phyloP scores from a whole-genome alignment of 2,797 vertebrate species.

The Harpagifer antarcticus region DNA sequence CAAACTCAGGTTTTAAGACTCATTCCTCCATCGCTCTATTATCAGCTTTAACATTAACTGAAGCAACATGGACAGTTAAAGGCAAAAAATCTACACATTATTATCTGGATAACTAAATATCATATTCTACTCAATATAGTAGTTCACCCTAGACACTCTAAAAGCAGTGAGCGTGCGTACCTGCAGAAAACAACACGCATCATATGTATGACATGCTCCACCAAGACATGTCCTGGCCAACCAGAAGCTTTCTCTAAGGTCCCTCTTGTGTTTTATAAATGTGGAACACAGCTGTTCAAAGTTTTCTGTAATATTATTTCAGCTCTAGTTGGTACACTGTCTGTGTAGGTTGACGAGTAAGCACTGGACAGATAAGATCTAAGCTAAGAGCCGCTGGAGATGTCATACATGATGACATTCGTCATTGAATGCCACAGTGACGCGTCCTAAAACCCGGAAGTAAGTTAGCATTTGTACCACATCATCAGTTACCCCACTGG shows the following conservation, averaged over 20 bases:
- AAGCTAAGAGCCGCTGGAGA: neutral
- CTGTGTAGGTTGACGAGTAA: neutral
- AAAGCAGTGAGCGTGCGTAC: neutral
- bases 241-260: slow-evolving; percentile 12
- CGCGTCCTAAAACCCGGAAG: no score
- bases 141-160: neutral
- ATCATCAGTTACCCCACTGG: no score
- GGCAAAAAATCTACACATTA: neutral
- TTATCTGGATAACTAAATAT: neutral
- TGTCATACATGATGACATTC: neutral
- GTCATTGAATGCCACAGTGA: neutral
- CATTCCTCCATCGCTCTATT: no score
- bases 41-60: neutral
- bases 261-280: slow-evolving; percentile 10
- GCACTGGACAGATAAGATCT: neutral
- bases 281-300: slow-evolving; percentile 30
- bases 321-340: slow-evolving; percentile 26
- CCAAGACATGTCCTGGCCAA: neutral
- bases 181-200: slow-evolving; percentile 11
- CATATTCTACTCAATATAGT: neutral
- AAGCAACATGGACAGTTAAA: neutral
- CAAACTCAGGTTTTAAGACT: no score
- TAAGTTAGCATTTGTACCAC: no score
- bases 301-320: slow-evolving; percentile 13
- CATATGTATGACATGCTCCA: neutral